Conservation (phyloP, 2,888 invertebrate genomes). For the Drosophila conformis region DNA sequence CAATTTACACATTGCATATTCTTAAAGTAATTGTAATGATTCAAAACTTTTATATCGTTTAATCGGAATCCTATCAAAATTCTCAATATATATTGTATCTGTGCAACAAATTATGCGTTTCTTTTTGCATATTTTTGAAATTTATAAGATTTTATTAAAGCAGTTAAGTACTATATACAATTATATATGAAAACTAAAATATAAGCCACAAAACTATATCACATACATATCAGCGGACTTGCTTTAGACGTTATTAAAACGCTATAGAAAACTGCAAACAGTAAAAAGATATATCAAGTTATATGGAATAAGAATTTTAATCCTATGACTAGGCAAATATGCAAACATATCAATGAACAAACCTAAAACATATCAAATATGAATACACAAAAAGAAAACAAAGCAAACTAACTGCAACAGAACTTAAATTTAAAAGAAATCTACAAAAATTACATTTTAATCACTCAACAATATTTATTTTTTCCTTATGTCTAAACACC, state of each 20-base stretch:
- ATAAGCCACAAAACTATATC: constrained; percentile 57
- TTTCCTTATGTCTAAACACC: background rate
- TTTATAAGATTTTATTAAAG: constrained; percentile 44
- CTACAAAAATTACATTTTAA: constrained; percentile 2
- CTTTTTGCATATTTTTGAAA: constrained; percentile 55
- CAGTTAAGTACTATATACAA: constrained; percentile 38
- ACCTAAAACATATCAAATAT: constrained; percentile 63
- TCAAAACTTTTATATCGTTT: constrained; percentile 50
- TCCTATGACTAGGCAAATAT: constrained; percentile 48
- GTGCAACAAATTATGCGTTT: constrained; percentile 40
- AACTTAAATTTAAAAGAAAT: background rate
- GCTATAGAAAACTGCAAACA: constrained; percentile 29
- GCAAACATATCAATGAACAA: constrained; percentile 54
- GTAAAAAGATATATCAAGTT: constrained; percentile 15
- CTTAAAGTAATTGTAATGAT: constrained; percentile 32
- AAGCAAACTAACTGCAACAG: constrained; percentile 1
- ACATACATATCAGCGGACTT: constrained; percentile 64
- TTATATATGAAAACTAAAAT: constrained; percentile 25
- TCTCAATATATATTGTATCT: constrained; percentile 32
- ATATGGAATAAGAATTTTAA: constrained; percentile 17
- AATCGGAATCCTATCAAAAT: constrained; percentile 27
- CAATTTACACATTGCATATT: constrained; percentile 25
- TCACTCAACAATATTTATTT: background rate
- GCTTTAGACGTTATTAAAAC: constrained; percentile 40
- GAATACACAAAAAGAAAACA: constrained; percentile 13